These are phyloP conservation scores for Phrynocephalus guinanensis DNA, from an alignment of 2,797 vertebrate genomes.

Conservation along the genomic window DNA sequence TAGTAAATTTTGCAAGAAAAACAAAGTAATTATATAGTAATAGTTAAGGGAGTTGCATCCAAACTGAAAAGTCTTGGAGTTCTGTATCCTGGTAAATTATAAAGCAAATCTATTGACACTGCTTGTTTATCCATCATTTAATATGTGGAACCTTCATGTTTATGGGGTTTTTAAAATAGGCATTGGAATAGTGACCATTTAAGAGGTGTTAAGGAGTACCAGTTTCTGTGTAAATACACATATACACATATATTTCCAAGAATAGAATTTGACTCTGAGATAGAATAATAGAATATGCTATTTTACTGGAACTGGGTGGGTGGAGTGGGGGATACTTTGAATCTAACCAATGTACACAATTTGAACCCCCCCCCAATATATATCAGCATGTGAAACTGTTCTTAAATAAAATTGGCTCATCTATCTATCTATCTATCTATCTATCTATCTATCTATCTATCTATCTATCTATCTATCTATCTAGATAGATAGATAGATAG, in stretches of 20 bases:
- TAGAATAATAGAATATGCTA: background rate
- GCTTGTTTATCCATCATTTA: constrained; percentile 58
- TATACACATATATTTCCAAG: constrained; percentile 32
- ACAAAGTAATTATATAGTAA: constrained; percentile 71
- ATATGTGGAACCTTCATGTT: constrained; percentile 60
- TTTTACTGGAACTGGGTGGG: background rate
- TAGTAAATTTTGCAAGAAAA: constrained; percentile 73
- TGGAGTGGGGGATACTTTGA: background rate
- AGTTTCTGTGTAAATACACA: constrained; percentile 15
- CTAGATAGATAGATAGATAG: too few relatives aligned
- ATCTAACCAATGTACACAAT: constrained; percentile 33
- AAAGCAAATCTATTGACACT: constrained; percentile 54
- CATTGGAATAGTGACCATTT: constrained; percentile 14
- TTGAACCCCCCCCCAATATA: constrained; percentile 23
- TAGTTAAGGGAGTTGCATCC: constrained; percentile 62
- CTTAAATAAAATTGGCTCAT: constrained; percentile 12
- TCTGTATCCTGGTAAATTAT: constrained; percentile 68
- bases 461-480: too few relatives aligned
- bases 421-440: too few relatives aligned
- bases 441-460: too few relatives aligned
- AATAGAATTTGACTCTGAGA: background rate
- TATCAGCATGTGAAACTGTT: constrained; percentile 4
- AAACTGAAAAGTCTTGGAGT: constrained; percentile 58
- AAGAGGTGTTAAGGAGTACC: constrained; percentile 24
- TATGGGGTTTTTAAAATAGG: constrained; percentile 36